Evolutionary conservation across 2,797 vertebrate species (phyloP).

Genomic region (Poecilia wingei): DNA sequence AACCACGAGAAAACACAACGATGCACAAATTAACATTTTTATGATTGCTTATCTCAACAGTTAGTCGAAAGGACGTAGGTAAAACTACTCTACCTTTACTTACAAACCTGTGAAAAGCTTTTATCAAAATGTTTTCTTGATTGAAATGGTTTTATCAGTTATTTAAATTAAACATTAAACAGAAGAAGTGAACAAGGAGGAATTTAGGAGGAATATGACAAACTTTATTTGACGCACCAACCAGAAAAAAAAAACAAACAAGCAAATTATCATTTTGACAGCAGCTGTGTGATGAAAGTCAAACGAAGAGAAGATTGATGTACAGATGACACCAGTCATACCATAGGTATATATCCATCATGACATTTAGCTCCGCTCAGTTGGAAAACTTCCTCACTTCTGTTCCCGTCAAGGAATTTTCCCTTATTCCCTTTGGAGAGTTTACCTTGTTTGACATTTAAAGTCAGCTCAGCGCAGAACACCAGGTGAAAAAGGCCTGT

Average conservation of each 20-base stretch:
- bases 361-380: slow-evolving; percentile 58
- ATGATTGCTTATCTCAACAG: neutral
- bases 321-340: slow-evolving; percentile 42
- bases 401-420: slow-evolving; percentile 48
- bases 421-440: slow-evolving; percentile 38
- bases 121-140: neutral
- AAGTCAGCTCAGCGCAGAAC: slow-evolving; percentile 48
- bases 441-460: slow-evolving; percentile 65
- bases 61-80: neutral
- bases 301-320: slow-evolving; percentile 45
- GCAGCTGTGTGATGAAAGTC: slow-evolving; percentile 35
- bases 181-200: slow-evolving; percentile 14
- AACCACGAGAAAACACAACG: neutral
- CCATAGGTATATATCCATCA: slow-evolving; percentile 42
- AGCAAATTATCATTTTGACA: slow-evolving; percentile 50
- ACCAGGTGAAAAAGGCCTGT: slow-evolving; percentile 45
- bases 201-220: slow-evolving; percentile 23
- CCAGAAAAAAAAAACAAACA: slow-evolving; percentile 26
- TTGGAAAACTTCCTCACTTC: slow-evolving; percentile 43
- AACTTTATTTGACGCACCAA: slow-evolving; percentile 15
- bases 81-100: neutral
- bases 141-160: neutral
- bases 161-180: neutral
- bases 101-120: neutral
- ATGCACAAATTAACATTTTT: neutral